phyloP scores from a whole-genome alignment of 2,797 vertebrate species.

The Carcharodon carcharias region DNA sequence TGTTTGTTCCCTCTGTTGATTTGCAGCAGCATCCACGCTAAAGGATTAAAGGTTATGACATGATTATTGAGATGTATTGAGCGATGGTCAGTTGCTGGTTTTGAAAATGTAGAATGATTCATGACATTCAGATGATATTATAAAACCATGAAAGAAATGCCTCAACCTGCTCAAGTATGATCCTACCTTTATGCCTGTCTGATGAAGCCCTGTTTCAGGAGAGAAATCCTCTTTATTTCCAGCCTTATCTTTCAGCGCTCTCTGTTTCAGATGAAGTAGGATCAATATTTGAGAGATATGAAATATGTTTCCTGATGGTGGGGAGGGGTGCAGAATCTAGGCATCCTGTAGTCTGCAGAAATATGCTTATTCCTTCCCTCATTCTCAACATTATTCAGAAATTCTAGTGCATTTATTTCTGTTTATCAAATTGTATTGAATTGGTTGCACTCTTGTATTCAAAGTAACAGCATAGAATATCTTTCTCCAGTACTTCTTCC shows the following conservation, averaged over 20 bases:
- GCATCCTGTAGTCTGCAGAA: neutral
- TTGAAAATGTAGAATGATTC: too few relatives aligned
- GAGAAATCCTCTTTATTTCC: too few relatives aligned
- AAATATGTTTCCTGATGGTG: neutral
- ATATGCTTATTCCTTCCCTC: neutral
- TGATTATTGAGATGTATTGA: too few relatives aligned
- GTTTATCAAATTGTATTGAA: neutral
- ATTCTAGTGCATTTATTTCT: neutral
- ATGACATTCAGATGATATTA: too few relatives aligned
- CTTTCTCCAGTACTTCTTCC: neutral
- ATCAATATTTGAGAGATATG: neutral
- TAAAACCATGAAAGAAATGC: too few relatives aligned
- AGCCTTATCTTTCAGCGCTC: too few relatives aligned
- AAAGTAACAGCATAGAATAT: neutral
- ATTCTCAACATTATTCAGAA: neutral
- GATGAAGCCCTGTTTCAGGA: neutral
- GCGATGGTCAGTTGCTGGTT: too few relatives aligned
- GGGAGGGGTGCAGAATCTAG: neutral
- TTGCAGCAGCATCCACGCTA: too few relatives aligned
- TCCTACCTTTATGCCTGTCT: neutral
- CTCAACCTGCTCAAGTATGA: neutral
- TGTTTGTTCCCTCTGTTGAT: too few relatives aligned
- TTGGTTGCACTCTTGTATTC: too few relatives aligned
- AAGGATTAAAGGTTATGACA: too few relatives aligned
- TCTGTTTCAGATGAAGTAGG: too few relatives aligned